Evolutionary conservation across 2,888 invertebrate genomes (phyloP).

Genomic region (Odontocerum albicorne): DNA sequence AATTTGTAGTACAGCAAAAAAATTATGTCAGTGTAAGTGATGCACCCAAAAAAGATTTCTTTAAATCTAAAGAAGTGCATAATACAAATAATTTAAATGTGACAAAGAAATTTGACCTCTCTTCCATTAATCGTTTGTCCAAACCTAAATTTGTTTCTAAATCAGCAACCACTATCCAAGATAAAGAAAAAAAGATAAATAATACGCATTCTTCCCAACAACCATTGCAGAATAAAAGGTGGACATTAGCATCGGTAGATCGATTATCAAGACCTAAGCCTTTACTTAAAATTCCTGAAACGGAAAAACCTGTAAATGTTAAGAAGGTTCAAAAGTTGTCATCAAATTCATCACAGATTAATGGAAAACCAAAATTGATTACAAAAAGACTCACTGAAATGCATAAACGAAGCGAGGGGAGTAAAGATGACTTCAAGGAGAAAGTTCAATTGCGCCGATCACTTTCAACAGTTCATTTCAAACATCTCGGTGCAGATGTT

Average conservation of each 20-base stretch:
- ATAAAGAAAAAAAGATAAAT: constrained; percentile 4
- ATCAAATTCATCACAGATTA: not conserved
- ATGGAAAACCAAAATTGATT: not conserved
- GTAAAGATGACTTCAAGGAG: constrained; percentile 11
- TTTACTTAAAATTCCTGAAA: not conserved
- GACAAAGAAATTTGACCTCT: constrained; percentile 10
- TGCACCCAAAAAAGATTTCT: too few species aligned
- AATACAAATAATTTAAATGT: constrained; percentile 4
- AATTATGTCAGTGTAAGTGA: not conserved
- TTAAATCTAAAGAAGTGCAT: too few species aligned
- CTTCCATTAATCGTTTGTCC: constrained; percentile 18
- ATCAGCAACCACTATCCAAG: not conserved
- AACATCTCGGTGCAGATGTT: constrained; percentile 46
- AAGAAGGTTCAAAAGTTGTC: not conserved
- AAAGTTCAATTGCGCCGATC: constrained; percentile 45
- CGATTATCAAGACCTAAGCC: constrained; percentile 22
- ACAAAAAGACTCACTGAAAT: constrained; percentile 4
- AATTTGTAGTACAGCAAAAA: too few species aligned
- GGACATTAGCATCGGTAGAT: constrained; percentile 24
- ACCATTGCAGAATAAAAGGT: constrained; percentile 14
- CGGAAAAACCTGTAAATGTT: not conserved
- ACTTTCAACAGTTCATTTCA: constrained; percentile 55
- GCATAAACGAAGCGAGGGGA: not conserved
- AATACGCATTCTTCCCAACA: not conserved
- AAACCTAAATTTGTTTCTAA: constrained; percentile 14